Evolutionary conservation across 2,797 vertebrate species (phyloP).

Genomic region (Chiroxiphia lanceolata): DNA sequence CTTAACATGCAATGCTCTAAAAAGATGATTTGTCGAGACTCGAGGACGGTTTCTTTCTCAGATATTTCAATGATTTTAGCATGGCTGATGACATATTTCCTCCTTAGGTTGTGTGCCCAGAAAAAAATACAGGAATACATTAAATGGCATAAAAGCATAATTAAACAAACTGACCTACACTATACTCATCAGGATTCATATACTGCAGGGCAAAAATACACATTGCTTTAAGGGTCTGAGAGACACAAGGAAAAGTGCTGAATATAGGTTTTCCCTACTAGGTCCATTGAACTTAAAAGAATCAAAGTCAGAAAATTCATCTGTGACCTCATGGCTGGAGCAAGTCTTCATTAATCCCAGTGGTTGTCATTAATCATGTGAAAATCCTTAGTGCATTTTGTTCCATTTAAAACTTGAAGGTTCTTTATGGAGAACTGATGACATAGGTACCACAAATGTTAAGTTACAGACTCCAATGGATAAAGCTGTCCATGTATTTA

Average conservation of each 20-base stretch:
- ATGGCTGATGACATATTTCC: constrained; percentile 3
- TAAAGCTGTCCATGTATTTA: neutral
- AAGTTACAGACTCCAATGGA: neutral
- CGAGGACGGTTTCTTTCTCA: neutral
- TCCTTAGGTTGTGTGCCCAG: neutral
- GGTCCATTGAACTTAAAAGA: neutral
- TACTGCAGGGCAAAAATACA: neutral
- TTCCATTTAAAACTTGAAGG: neutral
- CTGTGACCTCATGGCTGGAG: neutral
- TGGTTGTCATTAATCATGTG: neutral
- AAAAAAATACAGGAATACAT: neutral
- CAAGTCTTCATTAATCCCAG: neutral
- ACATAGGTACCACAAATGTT: neutral
- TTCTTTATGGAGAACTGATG: neutral
- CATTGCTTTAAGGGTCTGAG: neutral
- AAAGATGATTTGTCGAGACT: constrained; percentile 54
- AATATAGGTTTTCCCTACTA: neutral
- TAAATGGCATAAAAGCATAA: neutral
- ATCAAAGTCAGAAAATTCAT: neutral
- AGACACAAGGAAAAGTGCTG: neutral
- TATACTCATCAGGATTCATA: neutral
- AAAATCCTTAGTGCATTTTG: neutral
- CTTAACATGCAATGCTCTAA: neutral
- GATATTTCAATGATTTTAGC: constrained; percentile 30
- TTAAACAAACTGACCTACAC: neutral